These are phyloP conservation scores for Florisuga fusca DNA, from an alignment of 2,797 vertebrate species.

Conservation along the genomic window DNA sequence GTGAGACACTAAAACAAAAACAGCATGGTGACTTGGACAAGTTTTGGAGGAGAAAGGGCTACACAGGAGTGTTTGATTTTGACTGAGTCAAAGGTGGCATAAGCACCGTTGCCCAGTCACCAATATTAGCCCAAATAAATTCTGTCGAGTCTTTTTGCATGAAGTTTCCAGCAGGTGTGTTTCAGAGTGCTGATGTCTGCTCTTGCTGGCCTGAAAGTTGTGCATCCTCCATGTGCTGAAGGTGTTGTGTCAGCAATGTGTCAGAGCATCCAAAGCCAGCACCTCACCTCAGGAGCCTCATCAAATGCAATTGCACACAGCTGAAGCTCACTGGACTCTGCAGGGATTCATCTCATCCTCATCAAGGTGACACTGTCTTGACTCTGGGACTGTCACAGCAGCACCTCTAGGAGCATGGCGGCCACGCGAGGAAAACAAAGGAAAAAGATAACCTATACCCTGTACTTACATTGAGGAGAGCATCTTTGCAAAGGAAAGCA, in stretches of 20 bases:
- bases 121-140: background rate
- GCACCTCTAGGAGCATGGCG: background rate
- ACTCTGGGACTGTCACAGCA: constrained; percentile 26
- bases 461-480: background rate
- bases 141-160: background rate
- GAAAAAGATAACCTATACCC: background rate
- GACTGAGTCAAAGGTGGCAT: background rate
- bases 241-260: background rate
- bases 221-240: background rate
- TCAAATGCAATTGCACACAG: constrained; percentile 41
- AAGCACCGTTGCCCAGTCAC: background rate
- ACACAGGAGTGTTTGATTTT: background rate
- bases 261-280: constrained; percentile 10
- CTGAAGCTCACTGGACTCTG: constrained; percentile 26
- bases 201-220: background rate
- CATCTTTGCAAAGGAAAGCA: background rate
- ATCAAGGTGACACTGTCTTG: constrained; percentile 33
- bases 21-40: background rate
- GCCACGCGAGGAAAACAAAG: background rate
- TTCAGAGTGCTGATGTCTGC: background rate
- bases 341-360: constrained; percentile 35
- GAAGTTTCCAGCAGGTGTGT: background rate
- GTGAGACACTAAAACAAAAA: background rate
- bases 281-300: constrained; percentile 26
- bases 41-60: background rate